Conservation (phyloP, 2,113 vertebrate genomes). For the Oxyura jamaicensis region DNA sequence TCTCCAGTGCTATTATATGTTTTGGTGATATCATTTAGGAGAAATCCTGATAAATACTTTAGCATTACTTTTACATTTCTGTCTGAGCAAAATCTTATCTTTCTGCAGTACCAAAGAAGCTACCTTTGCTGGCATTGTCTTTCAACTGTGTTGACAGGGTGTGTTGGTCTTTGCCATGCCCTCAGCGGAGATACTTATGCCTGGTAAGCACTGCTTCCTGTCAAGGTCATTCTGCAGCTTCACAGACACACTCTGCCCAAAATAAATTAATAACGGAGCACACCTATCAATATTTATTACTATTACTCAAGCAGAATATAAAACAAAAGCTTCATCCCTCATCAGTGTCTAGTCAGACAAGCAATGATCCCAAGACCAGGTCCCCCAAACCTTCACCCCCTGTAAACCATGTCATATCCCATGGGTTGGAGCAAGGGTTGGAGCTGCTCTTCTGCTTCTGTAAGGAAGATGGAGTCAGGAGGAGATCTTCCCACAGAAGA, state of each 20-base stretch:
- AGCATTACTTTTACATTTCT: background rate
- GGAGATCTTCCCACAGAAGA: background rate
- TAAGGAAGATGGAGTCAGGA: background rate
- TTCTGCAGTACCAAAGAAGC: background rate
- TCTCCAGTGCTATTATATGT: background rate
- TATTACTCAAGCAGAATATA: constrained; percentile 49
- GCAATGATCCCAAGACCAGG: background rate
- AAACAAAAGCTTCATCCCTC: constrained; percentile 20
- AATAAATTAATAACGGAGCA: constrained; percentile 59
- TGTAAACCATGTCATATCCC: background rate
- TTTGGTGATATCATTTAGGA: background rate
- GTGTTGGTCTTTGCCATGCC: constrained; percentile 27
- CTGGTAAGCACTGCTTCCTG: constrained; percentile 53
- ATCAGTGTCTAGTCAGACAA: background rate
- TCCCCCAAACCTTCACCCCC: background rate
- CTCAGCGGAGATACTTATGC: constrained; percentile 49
- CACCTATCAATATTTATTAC: constrained; percentile 70
- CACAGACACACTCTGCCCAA: constrained; percentile 21
- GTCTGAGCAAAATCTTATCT: background rate
- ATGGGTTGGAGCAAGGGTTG: background rate
- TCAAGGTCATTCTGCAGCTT: constrained; percentile 24
- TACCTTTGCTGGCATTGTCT: background rate
- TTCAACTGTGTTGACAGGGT: constrained; percentile 49
- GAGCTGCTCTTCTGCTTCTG: background rate
- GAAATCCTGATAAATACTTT: background rate